Evolutionary conservation across 2,797 vertebrate genomes (phyloP), one percentile per base, ranked within the genome.

Genomic region (Hoplostethus atlanticus): DNA sequence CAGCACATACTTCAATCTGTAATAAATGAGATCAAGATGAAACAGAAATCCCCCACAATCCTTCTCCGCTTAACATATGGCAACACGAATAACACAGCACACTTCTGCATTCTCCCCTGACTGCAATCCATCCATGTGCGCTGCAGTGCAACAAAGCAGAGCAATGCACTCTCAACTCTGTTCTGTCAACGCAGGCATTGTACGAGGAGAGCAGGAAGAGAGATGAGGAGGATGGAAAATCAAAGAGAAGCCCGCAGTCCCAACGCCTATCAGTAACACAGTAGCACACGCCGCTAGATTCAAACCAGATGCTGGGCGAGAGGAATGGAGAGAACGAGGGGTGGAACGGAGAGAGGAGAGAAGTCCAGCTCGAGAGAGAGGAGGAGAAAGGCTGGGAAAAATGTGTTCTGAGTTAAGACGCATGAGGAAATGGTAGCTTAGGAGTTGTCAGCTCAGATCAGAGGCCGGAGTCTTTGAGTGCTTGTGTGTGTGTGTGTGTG

Each of bases 351-450:
- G 21, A 21, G 21, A 21, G 21, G 21, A 21, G 21, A 21, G 21
- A 1, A 21, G 21, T 21, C 21, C 21, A 1, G 21, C 21, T 21
- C 21, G 21, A 21, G 21, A 21, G 21, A 53, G 60, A 81, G 80
- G 80, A 84, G 79, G 77, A 81, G 89, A 89, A 91, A 71, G 51
- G 70, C 82, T 76, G 84, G 85, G 80, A 87, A 88, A 96, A 96
- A 96, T 95, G 91, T 96, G 96, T 94, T 95, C 93, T 68, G 91
- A 94, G 94, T 96, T 96, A 96, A 93, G 89, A 83, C 79, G 91
- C 69, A 89, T 87, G 91, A 95, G 95, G 95, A 96, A 97, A 96
- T 94, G 80, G 96, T 96, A 96, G 95, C 95, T 96, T 93, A 93
- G 87, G 85, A 95, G 93, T 93, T 96, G 96, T 96, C 95, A 94